Percentiles rank a stretch among this genome's conserved stretches.
These are phyloP conservation scores for Ciona savignyi DNA, from an alignment of 23 tunicate genomes.

Conservation along the genomic window DNA sequence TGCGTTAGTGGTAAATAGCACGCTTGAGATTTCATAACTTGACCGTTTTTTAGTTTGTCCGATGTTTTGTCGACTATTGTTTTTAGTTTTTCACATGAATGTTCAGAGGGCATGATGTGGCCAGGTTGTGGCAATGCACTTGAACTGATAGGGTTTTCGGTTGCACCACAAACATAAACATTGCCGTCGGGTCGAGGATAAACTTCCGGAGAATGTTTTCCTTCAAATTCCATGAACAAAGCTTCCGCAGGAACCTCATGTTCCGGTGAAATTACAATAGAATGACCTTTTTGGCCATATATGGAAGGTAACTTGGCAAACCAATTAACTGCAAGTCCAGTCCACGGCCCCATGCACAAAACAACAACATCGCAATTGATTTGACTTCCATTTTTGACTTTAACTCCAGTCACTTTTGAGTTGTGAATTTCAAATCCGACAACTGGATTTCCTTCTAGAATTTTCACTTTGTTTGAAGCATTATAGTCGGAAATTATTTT, in stretches of 20 bases:
- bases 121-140: conserved; percentile 13
- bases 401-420: conserved; percentile 12
- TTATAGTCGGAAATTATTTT: conserved; percentile 17
- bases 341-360: conserved; percentile 80
- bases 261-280: conserved; percentile 42
- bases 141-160: conserved; percentile 45
- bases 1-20: conserved; percentile 76
- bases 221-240: conserved; percentile 28
- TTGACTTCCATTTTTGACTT: background rate
- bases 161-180: conserved; percentile 78
- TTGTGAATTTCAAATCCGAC: background rate
- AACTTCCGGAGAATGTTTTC: conserved; percentile 51
- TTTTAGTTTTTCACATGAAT: conserved; percentile 60
- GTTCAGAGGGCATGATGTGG: conserved; percentile 11
- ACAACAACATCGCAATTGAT: conserved; percentile 42
- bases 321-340: conserved; percentile 60
- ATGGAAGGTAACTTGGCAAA: conserved; percentile 34
- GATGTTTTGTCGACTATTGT: conserved; percentile 22
- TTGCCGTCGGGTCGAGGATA: conserved; percentile 90
- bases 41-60: conserved; percentile 21
- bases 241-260: conserved; percentile 42
- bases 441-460: conserved; percentile 28
- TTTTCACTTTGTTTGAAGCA: conserved; percentile 7
- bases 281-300: conserved; percentile 83
- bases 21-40: conserved; percentile 47